phyloP scores from a whole-genome alignment of 2,888 invertebrate genomes.

The Agrochola litura region DNA sequence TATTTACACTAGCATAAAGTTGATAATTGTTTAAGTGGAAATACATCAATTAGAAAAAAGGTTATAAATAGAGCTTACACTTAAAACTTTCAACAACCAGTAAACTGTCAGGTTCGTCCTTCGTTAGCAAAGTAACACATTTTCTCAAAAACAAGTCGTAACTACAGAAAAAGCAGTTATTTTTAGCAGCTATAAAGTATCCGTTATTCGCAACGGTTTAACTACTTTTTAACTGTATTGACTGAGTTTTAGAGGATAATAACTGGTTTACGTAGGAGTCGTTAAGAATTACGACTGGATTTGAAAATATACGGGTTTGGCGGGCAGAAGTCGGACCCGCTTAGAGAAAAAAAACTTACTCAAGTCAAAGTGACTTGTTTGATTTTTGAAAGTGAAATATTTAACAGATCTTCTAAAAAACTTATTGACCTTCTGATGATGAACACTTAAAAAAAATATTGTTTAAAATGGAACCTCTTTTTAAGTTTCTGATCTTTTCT shows the following conservation, averaged over 20 bases:
- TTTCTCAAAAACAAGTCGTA: constrained; percentile 19
- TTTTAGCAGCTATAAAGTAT: constrained; percentile 20
- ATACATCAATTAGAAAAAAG: too few relatives aligned
- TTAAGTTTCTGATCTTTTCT: neutral
- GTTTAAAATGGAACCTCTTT: neutral
- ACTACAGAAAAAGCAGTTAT: constrained; percentile 35
- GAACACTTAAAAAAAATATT: too few relatives aligned
- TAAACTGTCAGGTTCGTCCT: neutral
- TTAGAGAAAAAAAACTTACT: neutral
- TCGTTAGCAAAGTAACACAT: constrained; percentile 8
- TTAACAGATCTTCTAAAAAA: neutral
- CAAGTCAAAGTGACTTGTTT: too few relatives aligned
- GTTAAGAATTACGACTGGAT: constrained; percentile 20
- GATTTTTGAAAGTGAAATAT: too few relatives aligned
- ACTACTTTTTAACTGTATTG: constrained; percentile 40
- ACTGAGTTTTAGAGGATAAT: constrained; percentile 30
- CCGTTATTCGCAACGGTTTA: constrained; percentile 27
- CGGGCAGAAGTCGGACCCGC: too few relatives aligned
- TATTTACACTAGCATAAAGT: too few relatives aligned
- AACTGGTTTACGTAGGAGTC: constrained; percentile 28
- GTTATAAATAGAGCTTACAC: neutral
- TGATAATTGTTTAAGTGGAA: too few relatives aligned
- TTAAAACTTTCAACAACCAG: constrained; percentile 2
- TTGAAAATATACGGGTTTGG: neutral
- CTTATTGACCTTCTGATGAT: neutral